A percentile compares a stretch with the other conserved stretches of the same genome.
These are phyloP conservation scores for Sterrhoptilus dennistouni DNA, from an alignment of 2,113 vertebrate species.

Conservation along the genomic window DNA sequence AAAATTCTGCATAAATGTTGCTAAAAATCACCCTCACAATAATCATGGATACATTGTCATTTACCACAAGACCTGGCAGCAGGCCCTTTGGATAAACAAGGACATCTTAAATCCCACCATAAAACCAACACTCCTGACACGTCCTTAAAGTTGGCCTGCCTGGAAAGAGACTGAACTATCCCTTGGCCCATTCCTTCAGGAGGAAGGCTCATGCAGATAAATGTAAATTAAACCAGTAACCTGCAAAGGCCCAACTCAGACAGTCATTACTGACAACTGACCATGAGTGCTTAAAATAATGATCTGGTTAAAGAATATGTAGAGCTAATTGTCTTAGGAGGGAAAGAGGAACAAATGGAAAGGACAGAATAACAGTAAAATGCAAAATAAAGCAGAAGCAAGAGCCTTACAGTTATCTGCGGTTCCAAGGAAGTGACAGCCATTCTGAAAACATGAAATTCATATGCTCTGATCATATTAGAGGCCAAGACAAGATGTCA, in stretches of 20 bases:
- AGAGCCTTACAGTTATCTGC: constrained; percentile 13
- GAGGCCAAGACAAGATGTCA: constrained; percentile 21
- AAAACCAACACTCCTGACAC: neutral
- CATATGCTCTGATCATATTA: constrained; percentile 24
- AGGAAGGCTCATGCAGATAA: neutral
- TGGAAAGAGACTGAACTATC: neutral
- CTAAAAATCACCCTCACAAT: neutral
- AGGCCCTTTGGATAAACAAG: neutral
- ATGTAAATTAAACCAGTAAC: neutral
- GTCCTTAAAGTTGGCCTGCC: neutral
- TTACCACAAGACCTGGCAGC: neutral
- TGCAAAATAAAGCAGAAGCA: constrained; percentile 14
- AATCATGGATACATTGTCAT: neutral
- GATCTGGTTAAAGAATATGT: constrained; percentile 14
- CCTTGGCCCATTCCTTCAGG: neutral
- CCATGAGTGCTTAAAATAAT: neutral
- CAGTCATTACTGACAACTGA: constrained; percentile 1
- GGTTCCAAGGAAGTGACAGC: constrained; percentile 24
- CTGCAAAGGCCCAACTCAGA: neutral
- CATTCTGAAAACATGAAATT: constrained; percentile 24
- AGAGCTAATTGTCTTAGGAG: constrained; percentile 20
- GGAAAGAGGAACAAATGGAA: neutral
- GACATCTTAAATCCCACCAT: neutral
- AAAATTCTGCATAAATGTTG: neutral
- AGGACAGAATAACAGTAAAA: constrained; percentile 11